A percentile compares a stretch with the other conserved stretches of the same genome.
Evolutionary conservation across 2,113 vertebrate species (phyloP).

Genomic region (human (Homo sapiens)): GRCh38 chr5:177544501-177545000

Average conservation of each 20-base stretch:
- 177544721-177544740: not conserved
- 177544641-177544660: not conserved
- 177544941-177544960: not conserved
- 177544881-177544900: not conserved
- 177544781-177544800: conserved; percentile 25
- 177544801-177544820: conserved; percentile 18
- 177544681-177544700: conserved; percentile 14
- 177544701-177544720: conserved; percentile 28
- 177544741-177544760: conserved; percentile 44
- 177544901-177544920: not conserved
- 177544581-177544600: not conserved
- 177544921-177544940: not conserved
- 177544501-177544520: not conserved
- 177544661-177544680: conserved; percentile 29
- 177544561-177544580: conserved; percentile 37
- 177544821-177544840: not conserved
- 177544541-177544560: conserved; percentile 35
- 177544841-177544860: not conserved
- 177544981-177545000: not conserved
- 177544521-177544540: conserved; percentile 46
- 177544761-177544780: not conserved
- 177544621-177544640: conserved; percentile 35
- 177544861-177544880: conserved; percentile 27
- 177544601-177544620: not conserved
- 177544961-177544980: conserved; percentile 7